A percentile compares a stretch with the other conserved stretches of the same genome.
Conservation (phyloP, 1,140 invertebrate genomes). For the silkworm (Bombyx mori) region DNA sequence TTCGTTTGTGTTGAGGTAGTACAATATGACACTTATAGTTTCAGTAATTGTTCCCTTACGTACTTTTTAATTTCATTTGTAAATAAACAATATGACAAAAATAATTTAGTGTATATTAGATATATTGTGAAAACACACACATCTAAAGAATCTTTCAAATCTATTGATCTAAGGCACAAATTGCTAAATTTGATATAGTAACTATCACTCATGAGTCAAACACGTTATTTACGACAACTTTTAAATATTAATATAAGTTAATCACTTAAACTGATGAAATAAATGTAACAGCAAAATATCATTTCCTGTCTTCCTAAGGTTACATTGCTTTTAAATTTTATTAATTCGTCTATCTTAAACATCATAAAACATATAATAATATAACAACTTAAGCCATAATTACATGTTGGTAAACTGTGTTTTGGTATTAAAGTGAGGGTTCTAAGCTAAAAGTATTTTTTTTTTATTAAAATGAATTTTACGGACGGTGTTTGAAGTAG, state of each 20-base stretch:
- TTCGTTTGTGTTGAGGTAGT: too few species aligned
- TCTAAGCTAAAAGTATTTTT: conserved; percentile 41
- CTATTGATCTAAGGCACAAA: conserved; percentile 68
- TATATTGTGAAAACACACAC: conserved; percentile 19
- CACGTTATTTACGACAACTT: not conserved
- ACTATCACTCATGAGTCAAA: conserved; percentile 48
- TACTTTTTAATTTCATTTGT: conserved; percentile 39
- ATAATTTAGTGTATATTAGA: conserved; percentile 22
- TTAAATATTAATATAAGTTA: conserved; percentile 45
- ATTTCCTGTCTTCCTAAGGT: conserved; percentile 47
- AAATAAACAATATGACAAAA: conserved; percentile 50
- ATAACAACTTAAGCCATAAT: conserved; percentile 65
- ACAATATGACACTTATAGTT: too few species aligned
- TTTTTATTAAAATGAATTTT: conserved; percentile 3
- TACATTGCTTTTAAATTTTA: conserved; percentile 51
- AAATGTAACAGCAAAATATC: conserved; percentile 62
- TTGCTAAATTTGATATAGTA: conserved; percentile 59
- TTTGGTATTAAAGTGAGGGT: conserved; percentile 69
- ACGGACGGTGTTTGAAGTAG: too few species aligned
- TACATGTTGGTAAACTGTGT: conserved; percentile 69
- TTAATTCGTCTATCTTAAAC: conserved; percentile 54
- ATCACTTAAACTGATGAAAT: conserved; percentile 19
- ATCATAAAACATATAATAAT: conserved; percentile 37
- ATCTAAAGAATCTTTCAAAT: conserved; percentile 41
- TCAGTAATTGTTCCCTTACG: conserved; percentile 8